Conservation (phyloP, 2,797 vertebrate species). For the Oryzias sinensis region DNA sequence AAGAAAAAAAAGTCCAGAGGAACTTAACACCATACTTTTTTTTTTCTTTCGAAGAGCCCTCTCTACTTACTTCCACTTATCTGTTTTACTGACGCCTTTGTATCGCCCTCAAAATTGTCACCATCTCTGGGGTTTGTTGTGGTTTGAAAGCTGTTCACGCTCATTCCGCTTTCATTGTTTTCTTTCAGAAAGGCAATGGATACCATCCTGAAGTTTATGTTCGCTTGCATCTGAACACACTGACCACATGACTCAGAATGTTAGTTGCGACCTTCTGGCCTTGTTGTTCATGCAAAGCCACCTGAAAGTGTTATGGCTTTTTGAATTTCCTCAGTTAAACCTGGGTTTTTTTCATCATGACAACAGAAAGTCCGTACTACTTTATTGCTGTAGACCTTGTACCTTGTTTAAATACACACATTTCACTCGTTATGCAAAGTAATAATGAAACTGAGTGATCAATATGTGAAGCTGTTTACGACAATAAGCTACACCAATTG, state of each 20-base stretch:
- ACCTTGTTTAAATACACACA: no score
- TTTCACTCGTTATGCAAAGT: no score
- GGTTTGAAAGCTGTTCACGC: background rate
- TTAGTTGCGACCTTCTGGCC: no score
- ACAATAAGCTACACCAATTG: no score
- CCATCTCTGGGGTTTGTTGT: background rate
- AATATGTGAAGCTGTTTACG: no score
- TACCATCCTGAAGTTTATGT: background rate
- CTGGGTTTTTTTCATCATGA: background rate
- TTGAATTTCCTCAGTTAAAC: background rate
- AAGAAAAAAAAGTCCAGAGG: constrained; percentile 36
- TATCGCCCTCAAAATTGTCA: background rate
- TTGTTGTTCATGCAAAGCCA: background rate
- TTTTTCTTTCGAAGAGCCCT: background rate
- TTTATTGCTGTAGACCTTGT: no score
- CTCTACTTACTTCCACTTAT: constrained; percentile 27
- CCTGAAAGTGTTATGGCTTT: background rate
- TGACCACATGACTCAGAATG: background rate
- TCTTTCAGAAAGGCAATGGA: background rate
- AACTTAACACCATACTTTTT: constrained; percentile 20
- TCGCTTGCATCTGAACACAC: no score
- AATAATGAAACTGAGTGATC: no score
- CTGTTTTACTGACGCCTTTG: background rate
- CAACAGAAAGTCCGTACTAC: background rate
- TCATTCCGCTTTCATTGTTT: background rate